Evolutionary conservation across 2,797 vertebrate species (phyloP).

Genomic region (Psittacula echo): DNA sequence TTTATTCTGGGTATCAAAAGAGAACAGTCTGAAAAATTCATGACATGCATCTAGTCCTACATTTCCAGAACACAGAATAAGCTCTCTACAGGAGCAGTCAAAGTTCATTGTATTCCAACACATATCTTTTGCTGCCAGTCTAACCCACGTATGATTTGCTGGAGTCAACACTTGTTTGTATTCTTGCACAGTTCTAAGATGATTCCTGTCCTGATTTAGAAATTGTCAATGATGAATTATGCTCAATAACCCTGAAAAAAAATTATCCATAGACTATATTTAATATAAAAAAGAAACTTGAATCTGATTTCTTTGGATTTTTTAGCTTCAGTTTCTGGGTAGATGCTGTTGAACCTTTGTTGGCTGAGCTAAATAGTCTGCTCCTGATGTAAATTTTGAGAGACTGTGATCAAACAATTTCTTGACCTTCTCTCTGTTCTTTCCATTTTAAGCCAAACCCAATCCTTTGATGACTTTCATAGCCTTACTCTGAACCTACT

Average conservation of each 20-base stretch:
- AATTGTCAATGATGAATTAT: background rate
- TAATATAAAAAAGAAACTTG: background rate
- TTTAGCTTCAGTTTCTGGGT: background rate
- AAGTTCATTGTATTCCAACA: background rate
- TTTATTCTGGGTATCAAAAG: background rate
- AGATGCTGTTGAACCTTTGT: background rate
- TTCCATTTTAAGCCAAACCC: background rate
- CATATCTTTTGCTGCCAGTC: background rate
- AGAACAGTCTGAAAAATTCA: background rate
- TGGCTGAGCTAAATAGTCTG: background rate
- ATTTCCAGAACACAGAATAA: background rate
- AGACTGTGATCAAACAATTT: background rate
- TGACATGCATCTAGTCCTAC: background rate
- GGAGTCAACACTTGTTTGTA: background rate
- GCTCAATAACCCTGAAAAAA: background rate
- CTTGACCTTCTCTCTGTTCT: slow-evolving; percentile 1
- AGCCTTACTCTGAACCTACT: background rate
- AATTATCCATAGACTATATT: background rate
- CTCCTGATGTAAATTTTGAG: background rate
- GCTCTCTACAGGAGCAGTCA: background rate
- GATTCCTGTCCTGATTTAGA: background rate
- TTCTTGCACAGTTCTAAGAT: background rate
- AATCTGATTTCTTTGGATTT: background rate
- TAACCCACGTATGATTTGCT: background rate
- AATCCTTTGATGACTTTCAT: background rate